Conservation (phyloP, 1,140 invertebrate species). For the Diabrotica undecimpunctata region DNA sequence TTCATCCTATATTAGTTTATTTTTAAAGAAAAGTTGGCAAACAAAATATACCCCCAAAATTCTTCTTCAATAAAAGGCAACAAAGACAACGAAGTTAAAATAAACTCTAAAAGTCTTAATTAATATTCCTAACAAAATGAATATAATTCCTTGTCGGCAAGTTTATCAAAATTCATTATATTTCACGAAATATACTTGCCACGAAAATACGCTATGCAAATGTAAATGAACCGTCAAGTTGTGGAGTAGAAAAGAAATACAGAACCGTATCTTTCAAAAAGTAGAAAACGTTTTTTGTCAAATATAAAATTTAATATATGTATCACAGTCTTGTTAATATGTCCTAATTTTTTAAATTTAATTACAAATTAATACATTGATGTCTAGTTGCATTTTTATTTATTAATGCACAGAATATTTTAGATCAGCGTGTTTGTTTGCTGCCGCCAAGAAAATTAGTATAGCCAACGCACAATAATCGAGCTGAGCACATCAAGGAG, state of each 20-base stretch:
- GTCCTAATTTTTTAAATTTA: no score
- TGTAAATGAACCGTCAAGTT: constrained; percentile 8
- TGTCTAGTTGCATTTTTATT: no score
- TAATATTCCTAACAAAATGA: not conserved
- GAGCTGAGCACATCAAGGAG: no score
- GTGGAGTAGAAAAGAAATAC: not conserved
- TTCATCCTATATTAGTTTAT: not conserved
- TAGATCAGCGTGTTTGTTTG: no score
- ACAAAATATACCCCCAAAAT: not conserved
- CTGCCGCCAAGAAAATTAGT: no score
- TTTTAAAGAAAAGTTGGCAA: not conserved
- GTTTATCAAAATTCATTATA: constrained; percentile 12
- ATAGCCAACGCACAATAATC: no score
- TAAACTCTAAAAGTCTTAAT: no score
- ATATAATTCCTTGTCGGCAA: not conserved
- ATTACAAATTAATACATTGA: no score
- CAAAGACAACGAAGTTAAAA: not conserved
- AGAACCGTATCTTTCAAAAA: not conserved
- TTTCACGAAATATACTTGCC: constrained; percentile 5
- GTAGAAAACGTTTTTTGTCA: not conserved
- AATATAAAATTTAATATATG: no score
- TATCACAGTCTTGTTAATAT: no score
- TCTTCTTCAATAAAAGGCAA: not conserved
- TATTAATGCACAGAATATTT: no score
- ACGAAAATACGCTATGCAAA: constrained; percentile 6